Evolutionary conservation across 2,113 vertebrate genomes (phyloP).

Genomic region (Morone saxatilis): DNA sequence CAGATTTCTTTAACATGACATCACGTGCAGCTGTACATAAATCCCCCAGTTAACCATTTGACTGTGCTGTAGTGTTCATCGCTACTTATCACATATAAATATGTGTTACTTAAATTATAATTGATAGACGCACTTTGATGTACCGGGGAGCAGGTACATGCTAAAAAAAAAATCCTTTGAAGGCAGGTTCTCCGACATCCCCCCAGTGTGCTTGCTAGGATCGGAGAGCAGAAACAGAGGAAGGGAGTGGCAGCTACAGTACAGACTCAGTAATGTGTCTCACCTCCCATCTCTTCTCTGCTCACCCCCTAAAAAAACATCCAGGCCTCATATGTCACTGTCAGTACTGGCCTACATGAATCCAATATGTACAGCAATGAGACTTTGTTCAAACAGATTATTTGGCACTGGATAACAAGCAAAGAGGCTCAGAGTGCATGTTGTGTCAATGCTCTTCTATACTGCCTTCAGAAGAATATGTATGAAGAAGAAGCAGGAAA

Average conservation of each 20-base stretch:
- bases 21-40: constrained; percentile 23
- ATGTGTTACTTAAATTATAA: constrained; percentile 44
- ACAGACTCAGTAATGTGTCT: constrained; percentile 36
- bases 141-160: constrained; percentile 31
- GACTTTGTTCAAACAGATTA: constrained; percentile 61
- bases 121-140: constrained; percentile 65
- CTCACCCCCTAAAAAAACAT: constrained; percentile 3
- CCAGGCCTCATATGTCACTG: constrained; percentile 68
- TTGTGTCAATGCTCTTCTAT: constrained; percentile 12
- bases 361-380: constrained; percentile 61
- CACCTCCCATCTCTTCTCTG: constrained; percentile 19
- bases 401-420: constrained; percentile 67
- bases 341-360: constrained; percentile 56
- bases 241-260: constrained; percentile 37
- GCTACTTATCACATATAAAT: constrained; percentile 28
- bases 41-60: constrained; percentile 5
- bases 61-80: not conserved
- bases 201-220: constrained; percentile 46
- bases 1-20: constrained; percentile 54
- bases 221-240: constrained; percentile 30
- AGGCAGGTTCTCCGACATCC: constrained; percentile 50
- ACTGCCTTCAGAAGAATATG: constrained; percentile 13
- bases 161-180: constrained; percentile 58
- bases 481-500: constrained; percentile 13
- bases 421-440: constrained; percentile 21